Evolutionary conservation across 2,113 vertebrate species (phyloP).

Genomic region (Triplophysa siluroides): DNA sequence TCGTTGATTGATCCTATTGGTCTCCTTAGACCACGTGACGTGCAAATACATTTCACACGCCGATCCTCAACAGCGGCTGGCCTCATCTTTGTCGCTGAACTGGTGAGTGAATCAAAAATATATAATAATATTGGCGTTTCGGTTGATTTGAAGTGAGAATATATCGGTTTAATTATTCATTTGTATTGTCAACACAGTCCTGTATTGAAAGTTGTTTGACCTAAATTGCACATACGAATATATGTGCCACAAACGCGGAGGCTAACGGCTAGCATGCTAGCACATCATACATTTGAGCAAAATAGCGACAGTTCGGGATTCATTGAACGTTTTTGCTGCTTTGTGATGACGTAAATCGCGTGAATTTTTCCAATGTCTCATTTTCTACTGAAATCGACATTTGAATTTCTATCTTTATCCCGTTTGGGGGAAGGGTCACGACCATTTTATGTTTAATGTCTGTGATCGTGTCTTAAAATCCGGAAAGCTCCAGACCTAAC

Average conservation of each 20-base stretch:
- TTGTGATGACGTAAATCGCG: neutral
- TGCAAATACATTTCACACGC: too few species aligned
- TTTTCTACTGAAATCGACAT: neutral
- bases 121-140: neutral
- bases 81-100: neutral
- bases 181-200: neutral
- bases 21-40: neutral
- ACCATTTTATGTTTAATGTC: conserved; percentile 11
- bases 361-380: neutral
- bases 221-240: neutral
- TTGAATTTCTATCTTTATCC: neutral
- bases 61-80: neutral
- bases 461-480: neutral
- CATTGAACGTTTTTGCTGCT: neutral
- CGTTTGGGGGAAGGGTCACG: conserved; percentile 23
- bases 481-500: neutral
- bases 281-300: neutral
- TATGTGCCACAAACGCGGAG: neutral
- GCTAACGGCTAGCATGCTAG: conserved; percentile 18
- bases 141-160: neutral
- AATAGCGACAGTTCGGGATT: neutral
- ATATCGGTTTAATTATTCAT: too few species aligned
- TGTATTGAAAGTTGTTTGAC: neutral
- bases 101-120: neutral
- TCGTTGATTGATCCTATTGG: conserved; percentile 1